phyloP scores from a whole-genome alignment of 2,113 vertebrate species.

The Corythornis cristatus region DNA sequence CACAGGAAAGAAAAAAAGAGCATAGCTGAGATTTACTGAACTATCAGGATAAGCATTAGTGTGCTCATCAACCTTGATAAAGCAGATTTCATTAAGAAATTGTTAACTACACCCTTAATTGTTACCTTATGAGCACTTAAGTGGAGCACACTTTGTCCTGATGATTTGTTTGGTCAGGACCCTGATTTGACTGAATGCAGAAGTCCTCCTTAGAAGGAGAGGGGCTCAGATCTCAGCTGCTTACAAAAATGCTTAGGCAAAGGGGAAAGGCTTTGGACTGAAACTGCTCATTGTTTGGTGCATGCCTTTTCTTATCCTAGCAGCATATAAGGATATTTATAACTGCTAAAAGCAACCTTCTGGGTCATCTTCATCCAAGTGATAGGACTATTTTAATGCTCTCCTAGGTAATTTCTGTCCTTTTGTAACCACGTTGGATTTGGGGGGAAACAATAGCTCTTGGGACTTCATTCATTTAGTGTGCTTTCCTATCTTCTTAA shows the following conservation, averaged over 20 bases:
- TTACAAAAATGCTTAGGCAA: not conserved
- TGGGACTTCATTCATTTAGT: not conserved
- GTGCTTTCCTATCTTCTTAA: not conserved
- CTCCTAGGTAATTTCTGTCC: not conserved
- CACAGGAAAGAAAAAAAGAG: not conserved
- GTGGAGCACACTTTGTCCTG: not conserved
- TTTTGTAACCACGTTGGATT: not conserved
- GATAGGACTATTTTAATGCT: not conserved
- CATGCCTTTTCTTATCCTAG: not conserved
- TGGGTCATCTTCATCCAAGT: not conserved
- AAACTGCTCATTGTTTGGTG: not conserved
- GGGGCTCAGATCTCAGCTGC: not conserved
- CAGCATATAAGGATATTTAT: not conserved
- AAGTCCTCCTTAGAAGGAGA: not conserved
- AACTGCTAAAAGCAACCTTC: not conserved
- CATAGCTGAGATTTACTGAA: not conserved
- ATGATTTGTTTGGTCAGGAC: not conserved
- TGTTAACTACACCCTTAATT: not conserved
- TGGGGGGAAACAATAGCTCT: accelerated
- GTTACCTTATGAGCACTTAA: not conserved
- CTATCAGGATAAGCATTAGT: not conserved
- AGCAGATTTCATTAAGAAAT: not conserved
- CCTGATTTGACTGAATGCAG: not conserved
- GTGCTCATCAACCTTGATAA: not conserved
- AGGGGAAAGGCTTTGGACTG: not conserved